Evolutionary conservation across 2,888 invertebrate species (phyloP).

Genomic region (Lasioglossum figueresi): DNA sequence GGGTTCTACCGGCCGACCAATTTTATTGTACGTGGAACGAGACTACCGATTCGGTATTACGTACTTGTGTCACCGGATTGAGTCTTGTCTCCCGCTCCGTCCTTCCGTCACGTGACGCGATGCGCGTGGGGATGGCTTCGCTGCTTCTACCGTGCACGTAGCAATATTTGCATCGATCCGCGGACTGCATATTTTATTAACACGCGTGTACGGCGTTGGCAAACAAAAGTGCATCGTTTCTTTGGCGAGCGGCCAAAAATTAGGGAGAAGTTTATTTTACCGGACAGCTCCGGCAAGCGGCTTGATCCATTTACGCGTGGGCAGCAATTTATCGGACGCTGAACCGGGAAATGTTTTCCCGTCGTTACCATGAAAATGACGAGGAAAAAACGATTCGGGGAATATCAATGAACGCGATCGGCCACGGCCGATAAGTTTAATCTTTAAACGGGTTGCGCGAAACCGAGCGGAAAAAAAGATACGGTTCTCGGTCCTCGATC

Average conservation of each 20-base stretch:
- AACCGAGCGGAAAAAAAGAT: slow-evolving; percentile 33
- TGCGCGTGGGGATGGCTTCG: no score
- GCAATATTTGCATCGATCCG: no score
- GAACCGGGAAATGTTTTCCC: slow-evolving; percentile 45
- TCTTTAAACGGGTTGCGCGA: slow-evolving; percentile 47
- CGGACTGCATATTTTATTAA: no score
- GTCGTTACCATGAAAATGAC: slow-evolving; percentile 18
- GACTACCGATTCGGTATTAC: no score
- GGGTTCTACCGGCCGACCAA: neutral
- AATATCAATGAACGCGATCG: slow-evolving; percentile 21
- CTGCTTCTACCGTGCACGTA: no score
- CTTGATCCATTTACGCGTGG: slow-evolving; percentile 44
- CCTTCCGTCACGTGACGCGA: no score
- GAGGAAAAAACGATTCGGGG: slow-evolving; percentile 37
- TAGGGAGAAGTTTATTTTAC: slow-evolving; percentile 34
- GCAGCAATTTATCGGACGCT: slow-evolving; percentile 47
- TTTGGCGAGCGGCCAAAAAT: slow-evolving; percentile 4
- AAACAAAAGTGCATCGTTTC: slow-evolving; percentile 15
- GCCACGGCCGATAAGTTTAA: slow-evolving; percentile 49
- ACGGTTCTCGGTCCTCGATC: slow-evolving; percentile 20
- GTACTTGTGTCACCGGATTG: no score
- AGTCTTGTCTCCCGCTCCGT: no score
- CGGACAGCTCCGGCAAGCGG: slow-evolving; percentile 41
- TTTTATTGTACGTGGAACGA: neutral
- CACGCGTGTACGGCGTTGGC: no score